A percentile compares a stretch with the other conserved stretches of the same genome.
phyloP scores from a whole-genome alignment of 1,140 invertebrate genomes.

The Drosophila murphyi region DNA sequence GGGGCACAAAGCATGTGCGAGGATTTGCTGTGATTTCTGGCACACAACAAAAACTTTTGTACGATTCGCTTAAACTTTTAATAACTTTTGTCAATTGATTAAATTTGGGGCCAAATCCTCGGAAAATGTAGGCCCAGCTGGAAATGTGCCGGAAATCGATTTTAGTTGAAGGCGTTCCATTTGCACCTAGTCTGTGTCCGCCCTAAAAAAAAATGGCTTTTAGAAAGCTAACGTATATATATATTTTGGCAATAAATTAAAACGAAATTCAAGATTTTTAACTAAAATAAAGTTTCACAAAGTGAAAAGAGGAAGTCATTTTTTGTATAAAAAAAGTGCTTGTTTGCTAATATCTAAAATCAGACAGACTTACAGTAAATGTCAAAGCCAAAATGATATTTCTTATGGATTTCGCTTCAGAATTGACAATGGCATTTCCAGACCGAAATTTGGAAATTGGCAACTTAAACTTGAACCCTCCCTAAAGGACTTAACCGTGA shows the following conservation, averaged over 20 bases:
- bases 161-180: constrained; percentile 35
- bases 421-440: too few relatives aligned
- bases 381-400: background rate
- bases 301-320: background rate
- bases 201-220: background rate
- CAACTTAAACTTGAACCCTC: constrained; percentile 6
- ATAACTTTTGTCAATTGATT: constrained; percentile 83
- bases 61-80: constrained; percentile 68
- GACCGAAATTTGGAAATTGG: background rate
- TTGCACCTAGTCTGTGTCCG: constrained; percentile 12
- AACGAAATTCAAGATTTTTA: background rate
- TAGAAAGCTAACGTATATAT: background rate
- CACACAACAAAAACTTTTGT: constrained; percentile 58
- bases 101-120: constrained; percentile 37
- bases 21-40: constrained; percentile 68
- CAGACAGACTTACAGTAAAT: background rate
- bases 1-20: constrained; percentile 43
- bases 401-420: background rate
- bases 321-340: background rate
- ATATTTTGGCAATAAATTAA: background rate
- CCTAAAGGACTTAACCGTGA: background rate
- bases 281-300: background rate
- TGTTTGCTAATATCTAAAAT: too few relatives aligned
- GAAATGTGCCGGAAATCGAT: constrained; percentile 37
- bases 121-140: constrained; percentile 13